Conservation (phyloP, 2,888 invertebrate species). For the Megalurothrips usitatus region DNA sequence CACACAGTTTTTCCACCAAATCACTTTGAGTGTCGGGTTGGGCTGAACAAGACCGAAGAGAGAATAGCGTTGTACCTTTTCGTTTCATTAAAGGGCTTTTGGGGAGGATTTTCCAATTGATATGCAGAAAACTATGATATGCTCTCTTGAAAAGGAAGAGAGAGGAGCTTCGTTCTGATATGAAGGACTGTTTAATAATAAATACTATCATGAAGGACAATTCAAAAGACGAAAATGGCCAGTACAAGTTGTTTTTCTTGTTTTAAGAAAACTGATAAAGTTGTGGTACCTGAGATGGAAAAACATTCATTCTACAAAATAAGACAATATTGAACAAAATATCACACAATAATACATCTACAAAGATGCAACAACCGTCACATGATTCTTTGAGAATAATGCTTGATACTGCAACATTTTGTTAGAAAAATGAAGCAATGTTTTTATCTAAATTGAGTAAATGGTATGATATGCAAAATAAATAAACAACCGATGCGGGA, state of each 20-base stretch:
- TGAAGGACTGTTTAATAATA: too few species aligned
- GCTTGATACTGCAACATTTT: neutral
- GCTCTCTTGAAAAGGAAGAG: too few species aligned
- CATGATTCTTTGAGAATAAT: neutral
- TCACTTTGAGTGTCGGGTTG: too few species aligned
- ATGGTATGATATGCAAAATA: conserved; percentile 2
- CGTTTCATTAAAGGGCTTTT: too few species aligned
- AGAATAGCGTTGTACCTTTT: too few species aligned
- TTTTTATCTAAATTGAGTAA: neutral
- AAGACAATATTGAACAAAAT: conserved; percentile 9
- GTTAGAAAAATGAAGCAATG: neutral
- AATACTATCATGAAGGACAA: too few species aligned
- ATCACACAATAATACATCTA: neutral
- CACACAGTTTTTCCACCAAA: too few species aligned
- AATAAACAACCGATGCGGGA: neutral
- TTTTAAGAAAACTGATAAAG: neutral
- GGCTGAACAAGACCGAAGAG: too few species aligned
- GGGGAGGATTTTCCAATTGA: neutral
- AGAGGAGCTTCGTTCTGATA: too few species aligned
- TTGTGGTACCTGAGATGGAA: neutral
- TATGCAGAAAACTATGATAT: neutral
- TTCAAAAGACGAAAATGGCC: too few species aligned
- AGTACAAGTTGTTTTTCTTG: neutral
- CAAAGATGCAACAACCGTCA: neutral
- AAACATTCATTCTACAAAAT: conserved; percentile 4